phyloP scores from a whole-genome alignment of 2,888 invertebrate genomes.

The Achlya flavicornis region DNA sequence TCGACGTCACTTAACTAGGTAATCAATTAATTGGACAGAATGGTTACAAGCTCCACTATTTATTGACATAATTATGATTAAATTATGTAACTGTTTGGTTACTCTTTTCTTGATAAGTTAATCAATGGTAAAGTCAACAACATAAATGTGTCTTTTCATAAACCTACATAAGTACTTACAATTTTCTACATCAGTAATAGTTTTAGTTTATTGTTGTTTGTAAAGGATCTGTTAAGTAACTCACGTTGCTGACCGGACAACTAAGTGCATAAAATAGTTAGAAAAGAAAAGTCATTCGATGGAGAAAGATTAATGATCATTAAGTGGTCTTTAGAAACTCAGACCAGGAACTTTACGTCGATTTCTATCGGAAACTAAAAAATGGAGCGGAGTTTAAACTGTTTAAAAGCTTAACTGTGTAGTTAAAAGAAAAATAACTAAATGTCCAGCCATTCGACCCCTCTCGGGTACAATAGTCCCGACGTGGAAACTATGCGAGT shows the following conservation, averaged over 20 bases:
- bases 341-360: neutral
- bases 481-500: neutral
- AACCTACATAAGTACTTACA: no score
- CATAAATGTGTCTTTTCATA: no score
- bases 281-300: neutral
- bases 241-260: no score
- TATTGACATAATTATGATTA: no score
- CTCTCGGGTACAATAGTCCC: neutral
- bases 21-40: neutral
- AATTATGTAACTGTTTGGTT: no score
- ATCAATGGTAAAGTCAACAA: neutral
- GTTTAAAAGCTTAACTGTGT: slow-evolving; percentile 8
- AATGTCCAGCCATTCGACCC: neutral
- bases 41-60: no score
- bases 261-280: neutral
- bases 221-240: no score
- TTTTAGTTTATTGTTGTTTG: no score
- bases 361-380: slow-evolving; percentile 5
- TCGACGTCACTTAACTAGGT: neutral
- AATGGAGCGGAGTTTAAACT: slow-evolving; percentile 1
- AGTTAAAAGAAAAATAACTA: slow-evolving; percentile 2
- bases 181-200: no score
- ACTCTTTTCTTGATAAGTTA: neutral
- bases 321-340: neutral
- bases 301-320: neutral